Conservation (phyloP, 2,113 vertebrate species). For the Callorhinus ursinus region DNA sequence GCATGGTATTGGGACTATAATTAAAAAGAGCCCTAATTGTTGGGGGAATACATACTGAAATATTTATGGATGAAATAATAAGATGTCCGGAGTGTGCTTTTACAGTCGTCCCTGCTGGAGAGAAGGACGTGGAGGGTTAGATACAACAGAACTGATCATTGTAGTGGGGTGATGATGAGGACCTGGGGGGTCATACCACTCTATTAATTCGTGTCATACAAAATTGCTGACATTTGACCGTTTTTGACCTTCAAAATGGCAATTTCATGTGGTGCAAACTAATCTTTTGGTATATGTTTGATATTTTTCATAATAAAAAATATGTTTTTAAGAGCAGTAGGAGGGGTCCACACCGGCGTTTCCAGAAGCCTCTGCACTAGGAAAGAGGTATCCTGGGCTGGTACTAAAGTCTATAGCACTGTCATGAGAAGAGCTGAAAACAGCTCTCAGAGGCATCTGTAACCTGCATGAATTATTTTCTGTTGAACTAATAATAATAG, state of each 20-base stretch:
- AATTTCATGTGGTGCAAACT: not conserved
- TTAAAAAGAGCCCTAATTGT: not conserved
- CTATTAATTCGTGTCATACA: not conserved
- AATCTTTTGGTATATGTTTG: not conserved
- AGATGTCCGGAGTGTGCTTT: not conserved
- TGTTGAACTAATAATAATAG: not conserved
- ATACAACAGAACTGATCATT: not conserved
- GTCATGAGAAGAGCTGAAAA: not conserved
- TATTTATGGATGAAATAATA: not conserved
- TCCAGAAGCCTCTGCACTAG: not conserved
- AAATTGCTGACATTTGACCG: not conserved
- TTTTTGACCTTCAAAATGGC: not conserved
- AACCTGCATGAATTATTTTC: not conserved
- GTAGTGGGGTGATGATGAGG: accelerated
- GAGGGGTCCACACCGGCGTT: not conserved
- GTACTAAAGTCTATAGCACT: not conserved
- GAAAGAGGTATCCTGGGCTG: not conserved
- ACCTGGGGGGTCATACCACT: accelerated
- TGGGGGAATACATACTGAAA: not conserved
- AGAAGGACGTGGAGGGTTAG: not conserved
- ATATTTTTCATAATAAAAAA: not conserved
- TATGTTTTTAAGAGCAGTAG: not conserved
- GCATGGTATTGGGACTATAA: not conserved
- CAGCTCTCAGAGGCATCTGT: not conserved
- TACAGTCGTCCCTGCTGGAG: not conserved